Evolutionary conservation across 2,888 invertebrate species (phyloP), one percentile per base, ranked within the genome.

Genomic region (Chorisops tibialis): DNA sequence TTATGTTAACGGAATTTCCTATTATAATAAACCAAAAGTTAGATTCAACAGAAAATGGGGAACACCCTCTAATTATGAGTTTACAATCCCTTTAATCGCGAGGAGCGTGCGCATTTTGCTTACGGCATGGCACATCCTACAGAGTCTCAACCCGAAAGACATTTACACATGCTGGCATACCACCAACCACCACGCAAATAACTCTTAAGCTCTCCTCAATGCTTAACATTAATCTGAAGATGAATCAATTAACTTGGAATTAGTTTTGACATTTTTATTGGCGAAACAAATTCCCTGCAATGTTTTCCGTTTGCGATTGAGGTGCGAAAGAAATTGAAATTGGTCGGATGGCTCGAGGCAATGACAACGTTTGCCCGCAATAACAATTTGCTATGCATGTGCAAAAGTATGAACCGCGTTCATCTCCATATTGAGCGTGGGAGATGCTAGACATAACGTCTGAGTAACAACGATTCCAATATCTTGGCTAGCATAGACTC

Each of bases 221-320:
- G 18, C n/a, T 21, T 35, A 16, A 30, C 38, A 22, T 24, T 7
- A 18, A n/a, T 22, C n/a, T 30, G 45, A 30, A 56, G 49, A 64
- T 61, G 64, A 64, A 64, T 64, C 61, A 64, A 64, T 64, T 64
- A 64, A 30, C 52, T 50, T 38, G 61, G 61, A 64, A 64, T 64
- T 64, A 59, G 58, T 61, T 61, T 64, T 64, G 61, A 61, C 64
- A 61, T 61, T 61, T 61, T 61, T 64, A 64, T 64, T 64, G 64
- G 59, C 59, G 48, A 45, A 61, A 54, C 64, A 41, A 64, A 63
- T 63, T 63, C 52, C 38, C 37, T 9, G 9, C 24, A 35, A 49
- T 38, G 48, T 30, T 24, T 45, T 45, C 16, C 43, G 39, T 16
- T 45, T 56, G 19, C 35, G 22, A 45, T 52, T 43, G 49, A 63